Base-by-base conservation (phyloP, 2,888 invertebrate genomes). In the Acronicta alni region DNA sequence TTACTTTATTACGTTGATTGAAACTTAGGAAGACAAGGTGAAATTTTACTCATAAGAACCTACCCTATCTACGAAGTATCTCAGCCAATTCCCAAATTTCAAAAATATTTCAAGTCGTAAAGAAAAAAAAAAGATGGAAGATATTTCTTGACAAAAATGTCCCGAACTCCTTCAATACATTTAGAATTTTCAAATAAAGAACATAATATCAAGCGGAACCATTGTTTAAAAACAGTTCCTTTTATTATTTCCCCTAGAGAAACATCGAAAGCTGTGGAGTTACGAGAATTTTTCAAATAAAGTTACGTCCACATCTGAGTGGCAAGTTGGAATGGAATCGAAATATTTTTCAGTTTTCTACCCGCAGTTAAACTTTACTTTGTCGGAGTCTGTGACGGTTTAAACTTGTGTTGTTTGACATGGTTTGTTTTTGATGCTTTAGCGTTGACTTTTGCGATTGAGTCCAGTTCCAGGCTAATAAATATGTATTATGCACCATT, bases 331-430 rank as follows among this genome's bases (percentile, higher is more conserved):
- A 37, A 57, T 38, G 45, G 26, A 48, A 63, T 52, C 67, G 46
- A 53, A 67, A 70, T 67, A 67, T 63, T 67, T 62, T 67, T 63
- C 49, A 32, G 45, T 58, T 71, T 67, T 51, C 16, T 54, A 70
- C 54, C 58, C 42, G 38, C 49, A 26, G 42, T 41, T 54, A 18
- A 14, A 46, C 39, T 47, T 46, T 41, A 38, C 35, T 35, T 35
- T 35, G 51, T 51, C 17, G 10, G 38, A 54, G 53, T 47, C 49
- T 39, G 51, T 39, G 26, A 46, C 57, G 66, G 67, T 62, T 70
- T 47, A 44, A 55, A 64, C 55, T 54, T 48, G 8, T 45, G 38
- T 64, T 51, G 39, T 55, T 64, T 45, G 59, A 48, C 38, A 20
- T n/a, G 17, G 26, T 23, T 68, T 59, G 44, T 43, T n/a, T 32